Base-by-base conservation (phyloP, 1,140 invertebrate genomes). In the Bombyx mandarina region DNA sequence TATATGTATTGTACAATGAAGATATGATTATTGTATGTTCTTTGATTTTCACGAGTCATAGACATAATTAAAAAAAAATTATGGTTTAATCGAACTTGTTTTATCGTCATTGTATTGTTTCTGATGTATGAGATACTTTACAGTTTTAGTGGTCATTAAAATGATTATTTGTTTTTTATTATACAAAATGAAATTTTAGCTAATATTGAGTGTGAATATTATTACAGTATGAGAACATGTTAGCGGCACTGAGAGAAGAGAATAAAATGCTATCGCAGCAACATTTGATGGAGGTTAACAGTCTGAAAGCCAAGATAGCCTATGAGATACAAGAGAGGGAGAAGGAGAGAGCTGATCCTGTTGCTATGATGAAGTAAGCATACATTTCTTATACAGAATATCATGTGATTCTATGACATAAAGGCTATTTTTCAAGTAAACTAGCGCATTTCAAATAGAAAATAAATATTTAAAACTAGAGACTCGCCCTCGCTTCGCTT, bases 311-410 rank as follows among this genome's bases (percentile, higher is more conserved):
- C 47, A 93, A 93, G 77, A 89, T 93, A 67, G 91, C 92, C 7
- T 90, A 92, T 67, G 93, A 95, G 72, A 91, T 94, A 46, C 91
- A 93, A 67, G 94, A 96, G 64, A 86, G 93, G 57, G 94, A 95
- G 73, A 93, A 92, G 69, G 94, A 96, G 75, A 92, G 93, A 58
- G 90, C 90, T 57, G 92, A 95, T 75, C 91, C 95, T 87, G 89
- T 90, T 51, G 88, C 93, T 6, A 93, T 93, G 90, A 86, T 88
- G 54, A 89, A 88, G 86, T 89, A 55, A 79, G 79, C 71, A 45
- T n/a, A 22, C 10, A 35, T 35, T 35, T 35, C 26, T 35, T 2
- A 35, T 35, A 35, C 26, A 3, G 26, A 35, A 35, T 35, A 5
- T 5, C 1, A 2, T 35, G 26, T 35, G 26, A 5, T 35, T 5